Conservation (phyloP, 1,140 invertebrate species). For the Drosophila willistoni region DNA sequence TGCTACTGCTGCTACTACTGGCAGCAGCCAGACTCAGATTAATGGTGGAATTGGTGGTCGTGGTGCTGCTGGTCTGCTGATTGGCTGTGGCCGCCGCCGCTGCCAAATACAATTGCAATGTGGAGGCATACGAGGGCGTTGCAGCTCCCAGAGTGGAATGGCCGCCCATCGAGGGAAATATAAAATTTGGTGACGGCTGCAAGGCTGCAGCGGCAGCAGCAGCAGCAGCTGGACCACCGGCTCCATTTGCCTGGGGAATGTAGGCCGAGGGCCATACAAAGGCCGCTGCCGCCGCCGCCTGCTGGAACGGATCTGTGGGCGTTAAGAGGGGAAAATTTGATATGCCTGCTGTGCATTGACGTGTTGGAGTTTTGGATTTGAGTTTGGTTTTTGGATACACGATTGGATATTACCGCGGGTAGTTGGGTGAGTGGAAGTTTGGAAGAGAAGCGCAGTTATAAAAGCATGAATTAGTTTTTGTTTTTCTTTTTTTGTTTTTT, state of each 20-base stretch:
- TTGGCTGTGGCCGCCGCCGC: slow-evolving; percentile 81
- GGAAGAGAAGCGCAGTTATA: slow-evolving; percentile 75
- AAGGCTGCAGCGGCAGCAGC: slow-evolving; percentile 83
- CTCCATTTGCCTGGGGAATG: slow-evolving; percentile 83
- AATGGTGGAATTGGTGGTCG: slow-evolving; percentile 71
- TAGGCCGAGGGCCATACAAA: slow-evolving; percentile 80
- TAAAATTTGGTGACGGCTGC: slow-evolving; percentile 84
- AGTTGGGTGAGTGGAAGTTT: slow-evolving; percentile 5
- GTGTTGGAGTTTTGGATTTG: slow-evolving; percentile 36
- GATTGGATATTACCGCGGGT: slow-evolving; percentile 17
- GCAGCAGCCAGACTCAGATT: slow-evolving; percentile 68
- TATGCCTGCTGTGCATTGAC: slow-evolving; percentile 73
- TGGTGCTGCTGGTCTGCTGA: slow-evolving; percentile 68
- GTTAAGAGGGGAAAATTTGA: slow-evolving; percentile 82
- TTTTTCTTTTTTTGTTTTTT: slow-evolving; percentile 22
- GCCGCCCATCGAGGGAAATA: slow-evolving; percentile 78
- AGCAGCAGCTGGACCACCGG: slow-evolving; percentile 85
- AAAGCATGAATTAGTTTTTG: slow-evolving; percentile 80
- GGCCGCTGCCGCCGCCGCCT: slow-evolving; percentile 86
- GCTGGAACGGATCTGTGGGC: slow-evolving; percentile 88
- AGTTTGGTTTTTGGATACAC: slow-evolving; percentile 32
- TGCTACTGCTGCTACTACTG: slow-evolving; percentile 45
- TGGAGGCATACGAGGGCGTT: slow-evolving; percentile 84
- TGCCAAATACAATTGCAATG: slow-evolving; percentile 84
- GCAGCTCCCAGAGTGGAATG: slow-evolving; percentile 63